phyloP scores from a whole-genome alignment of 2,888 invertebrate species.

The Drosophila macrospina region DNA sequence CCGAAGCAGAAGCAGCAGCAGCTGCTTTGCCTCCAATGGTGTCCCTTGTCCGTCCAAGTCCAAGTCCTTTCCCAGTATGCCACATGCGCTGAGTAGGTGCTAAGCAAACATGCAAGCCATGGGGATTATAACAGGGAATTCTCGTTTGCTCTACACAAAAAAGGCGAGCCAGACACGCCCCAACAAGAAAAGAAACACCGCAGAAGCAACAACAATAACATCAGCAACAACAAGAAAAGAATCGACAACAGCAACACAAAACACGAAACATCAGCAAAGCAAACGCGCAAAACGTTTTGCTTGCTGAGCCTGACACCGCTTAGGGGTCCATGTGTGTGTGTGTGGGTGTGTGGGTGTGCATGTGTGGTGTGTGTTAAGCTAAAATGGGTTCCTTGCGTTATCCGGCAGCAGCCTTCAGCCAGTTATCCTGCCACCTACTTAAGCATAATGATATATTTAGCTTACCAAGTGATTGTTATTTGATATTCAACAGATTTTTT shows the following conservation, averaged over 20 bases:
- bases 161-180: constrained; percentile 63
- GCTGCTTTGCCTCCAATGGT: constrained; percentile 8
- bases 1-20: background rate
- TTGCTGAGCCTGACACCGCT: constrained; percentile 19
- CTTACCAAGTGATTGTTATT: constrained; percentile 82
- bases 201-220: constrained; percentile 30
- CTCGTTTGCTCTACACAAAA: constrained; percentile 56
- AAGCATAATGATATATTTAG: constrained; percentile 80
- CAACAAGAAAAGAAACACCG: constrained; percentile 51
- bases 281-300: constrained; percentile 60
- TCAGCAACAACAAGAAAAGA: constrained; percentile 19
- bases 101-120: constrained; percentile 74
- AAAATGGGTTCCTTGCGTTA: constrained; percentile 53
- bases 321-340: constrained; percentile 1
- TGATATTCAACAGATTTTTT: constrained; percentile 82
- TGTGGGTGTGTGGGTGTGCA: constrained; percentile 1
- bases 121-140: constrained; percentile 68
- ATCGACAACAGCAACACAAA: constrained; percentile 33
- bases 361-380: constrained; percentile 51
- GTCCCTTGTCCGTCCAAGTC: constrained; percentile 1
- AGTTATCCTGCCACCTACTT: constrained; percentile 66
- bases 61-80: background rate
- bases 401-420: constrained; percentile 44
- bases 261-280: constrained; percentile 47
- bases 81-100: constrained; percentile 57